phyloP scores from a whole-genome alignment of 2,888 invertebrate genomes.

The Polydesmus complanatus region DNA sequence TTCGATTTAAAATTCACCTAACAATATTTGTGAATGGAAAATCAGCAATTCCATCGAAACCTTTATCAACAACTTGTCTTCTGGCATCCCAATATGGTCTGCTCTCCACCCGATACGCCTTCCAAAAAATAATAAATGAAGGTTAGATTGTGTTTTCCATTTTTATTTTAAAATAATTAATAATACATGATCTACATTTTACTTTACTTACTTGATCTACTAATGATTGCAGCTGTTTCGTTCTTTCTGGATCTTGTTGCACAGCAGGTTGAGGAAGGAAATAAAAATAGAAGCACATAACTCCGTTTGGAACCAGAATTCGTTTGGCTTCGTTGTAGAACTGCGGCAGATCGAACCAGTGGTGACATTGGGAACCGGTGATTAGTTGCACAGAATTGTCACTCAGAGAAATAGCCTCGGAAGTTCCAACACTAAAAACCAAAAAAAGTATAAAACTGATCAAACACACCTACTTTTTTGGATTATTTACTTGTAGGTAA shows the following conservation, averaged over 20 bases:
- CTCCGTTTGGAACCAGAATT: slow-evolving; percentile 33
- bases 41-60: not conserved
- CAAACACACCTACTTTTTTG: no score
- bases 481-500: not conserved
- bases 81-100: not conserved
- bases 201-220: not conserved
- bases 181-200: no score
- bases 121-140: not conserved
- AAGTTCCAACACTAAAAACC: not conserved
- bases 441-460: no score
- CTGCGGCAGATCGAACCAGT: slow-evolving; percentile 35
- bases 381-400: not conserved
- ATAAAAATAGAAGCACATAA: slow-evolving; percentile 21
- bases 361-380: slow-evolving; percentile 20
- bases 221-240: not conserved
- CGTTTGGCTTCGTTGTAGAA: slow-evolving; percentile 35
- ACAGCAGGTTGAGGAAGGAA: not conserved
- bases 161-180: no score
- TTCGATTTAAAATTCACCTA: no score
- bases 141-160: not conserved
- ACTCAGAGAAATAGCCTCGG: not conserved
- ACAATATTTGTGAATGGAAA: not conserved
- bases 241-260: not conserved
- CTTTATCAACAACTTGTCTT: not conserved
- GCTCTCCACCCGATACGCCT: not conserved